Evolutionary conservation across 2,113 vertebrate genomes (phyloP), one percentile per base, ranked within the genome.

Genomic region (Nerophis ophidion): DNA sequence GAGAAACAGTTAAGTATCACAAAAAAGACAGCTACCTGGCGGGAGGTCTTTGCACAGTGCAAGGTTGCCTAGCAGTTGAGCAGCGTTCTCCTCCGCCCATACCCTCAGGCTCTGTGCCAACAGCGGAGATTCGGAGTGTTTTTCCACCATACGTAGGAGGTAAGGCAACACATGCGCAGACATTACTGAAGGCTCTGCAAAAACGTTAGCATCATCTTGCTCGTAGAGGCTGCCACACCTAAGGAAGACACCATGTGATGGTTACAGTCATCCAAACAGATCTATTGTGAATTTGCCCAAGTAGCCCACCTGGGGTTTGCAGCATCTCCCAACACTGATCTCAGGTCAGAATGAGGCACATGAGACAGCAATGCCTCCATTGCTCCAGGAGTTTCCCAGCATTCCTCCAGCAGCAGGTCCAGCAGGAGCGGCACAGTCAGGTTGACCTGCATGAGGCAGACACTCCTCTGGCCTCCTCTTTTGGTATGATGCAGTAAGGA

Each of bases 181-280:
- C 77, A 94, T 86, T 57, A 90, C 49, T 0, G 86, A 86, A 0
- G 92, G 90, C 72, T 96, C 94, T 0, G 90, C 89, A 81, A 92
- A 94, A 72, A 93, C 78, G 0, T 93, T 95, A 48, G 87, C 88
- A 13, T 93, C 89, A 0, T 96, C 93, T 73, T 93, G 91, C 64
- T 92, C 92, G 63, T 95, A 95, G 52, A 95, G 80, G 60, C 79
- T 90, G 71, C 68, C 7, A 2, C 72, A 66, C 80, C 94, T 95
- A 77, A 15, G 40, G 16, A 15, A 60, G 42, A 76, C 14, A 40
- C 38, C 4, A 36, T 50, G 14, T 45, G 15, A 48, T 48, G 33
- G n/a, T 59, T 35, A 7, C 40, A 16, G 50, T 33, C 1, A 36
- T 11, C 10, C 4, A 7, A 16, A 40, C 9, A 5, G 16, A 47